Evolutionary conservation across 2,888 invertebrate species (phyloP).

Genomic region (Byasa hedistus): DNA sequence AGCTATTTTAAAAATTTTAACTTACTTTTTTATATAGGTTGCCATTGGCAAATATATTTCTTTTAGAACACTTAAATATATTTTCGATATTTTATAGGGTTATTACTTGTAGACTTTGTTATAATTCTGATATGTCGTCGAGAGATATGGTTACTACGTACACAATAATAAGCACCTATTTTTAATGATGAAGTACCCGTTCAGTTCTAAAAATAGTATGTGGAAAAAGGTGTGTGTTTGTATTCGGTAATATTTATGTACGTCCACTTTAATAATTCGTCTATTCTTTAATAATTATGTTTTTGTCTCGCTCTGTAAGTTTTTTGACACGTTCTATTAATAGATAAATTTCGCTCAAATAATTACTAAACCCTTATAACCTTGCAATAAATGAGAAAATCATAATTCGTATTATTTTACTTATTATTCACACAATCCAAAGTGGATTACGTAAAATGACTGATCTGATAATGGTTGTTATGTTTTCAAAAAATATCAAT

Average conservation of each 20-base stretch:
- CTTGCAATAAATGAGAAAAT: background rate
- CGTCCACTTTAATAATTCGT: slow-evolving; percentile 39
- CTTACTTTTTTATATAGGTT: background rate
- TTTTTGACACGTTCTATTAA: background rate
- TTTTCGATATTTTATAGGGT: background rate
- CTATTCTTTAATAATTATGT: slow-evolving; percentile 31
- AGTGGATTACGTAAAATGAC: slow-evolving; percentile 3
- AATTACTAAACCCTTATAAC: slow-evolving; percentile 7
- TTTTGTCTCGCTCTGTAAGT: background rate
- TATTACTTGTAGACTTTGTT: no score
- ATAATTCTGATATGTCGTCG: no score
- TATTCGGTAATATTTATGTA: slow-evolving; percentile 31
- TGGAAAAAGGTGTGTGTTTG: slow-evolving; percentile 34
- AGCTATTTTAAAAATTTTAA: no score
- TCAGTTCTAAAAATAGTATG: slow-evolving; percentile 24
- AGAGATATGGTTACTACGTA: background rate
- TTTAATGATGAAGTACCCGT: background rate
- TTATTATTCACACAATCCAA: background rate
- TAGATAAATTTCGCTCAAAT: slow-evolving; percentile 9
- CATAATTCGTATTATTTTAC: background rate
- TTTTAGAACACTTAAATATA: background rate
- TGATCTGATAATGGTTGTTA: slow-evolving; percentile 13
- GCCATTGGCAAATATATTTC: no score
- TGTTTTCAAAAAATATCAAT: slow-evolving; percentile 1
- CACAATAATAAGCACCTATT: background rate